phyloP scores from a whole-genome alignment of 2,888 invertebrate genomes.

The Busseola fusca region DNA sequence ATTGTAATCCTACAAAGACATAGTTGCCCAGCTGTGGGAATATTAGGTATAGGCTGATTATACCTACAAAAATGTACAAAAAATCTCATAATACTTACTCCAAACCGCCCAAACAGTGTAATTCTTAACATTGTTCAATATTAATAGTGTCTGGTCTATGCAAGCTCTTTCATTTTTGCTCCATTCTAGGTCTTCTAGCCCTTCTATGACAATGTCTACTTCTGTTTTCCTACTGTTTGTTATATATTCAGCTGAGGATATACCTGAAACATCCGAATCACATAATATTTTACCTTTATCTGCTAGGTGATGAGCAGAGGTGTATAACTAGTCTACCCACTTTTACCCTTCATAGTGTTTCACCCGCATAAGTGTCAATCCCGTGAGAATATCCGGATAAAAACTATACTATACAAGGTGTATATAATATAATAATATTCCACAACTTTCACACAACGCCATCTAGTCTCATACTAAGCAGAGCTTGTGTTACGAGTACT shows the following conservation, averaged over 20 bases:
- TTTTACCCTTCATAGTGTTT: neutral
- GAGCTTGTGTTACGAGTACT: no score
- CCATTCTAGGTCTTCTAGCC: conserved; percentile 50
- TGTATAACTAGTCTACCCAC: neutral
- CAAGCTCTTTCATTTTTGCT: conserved; percentile 52
- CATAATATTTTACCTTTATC: neutral
- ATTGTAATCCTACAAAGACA: no score
- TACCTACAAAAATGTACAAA: neutral
- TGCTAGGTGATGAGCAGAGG: no score
- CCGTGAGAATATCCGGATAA: no score
- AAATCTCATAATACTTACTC: conserved; percentile 56
- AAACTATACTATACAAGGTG: no score
- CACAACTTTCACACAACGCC: no score
- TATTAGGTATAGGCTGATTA: neutral
- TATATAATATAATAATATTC: no score
- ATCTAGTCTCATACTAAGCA: no score
- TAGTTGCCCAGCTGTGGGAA: neutral
- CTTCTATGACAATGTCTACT: conserved; percentile 56
- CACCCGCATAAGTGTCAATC: no score
- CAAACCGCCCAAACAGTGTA: conserved; percentile 66
- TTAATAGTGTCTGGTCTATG: conserved; percentile 45
- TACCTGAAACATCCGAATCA: conserved; percentile 22
- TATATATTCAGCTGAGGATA: conserved; percentile 16
- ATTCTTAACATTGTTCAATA: conserved; percentile 61
- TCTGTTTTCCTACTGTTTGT: conserved; percentile 17